Evolutionary conservation across 2,797 vertebrate genomes (phyloP).

Genomic region (Echiichthys vipera): DNA sequence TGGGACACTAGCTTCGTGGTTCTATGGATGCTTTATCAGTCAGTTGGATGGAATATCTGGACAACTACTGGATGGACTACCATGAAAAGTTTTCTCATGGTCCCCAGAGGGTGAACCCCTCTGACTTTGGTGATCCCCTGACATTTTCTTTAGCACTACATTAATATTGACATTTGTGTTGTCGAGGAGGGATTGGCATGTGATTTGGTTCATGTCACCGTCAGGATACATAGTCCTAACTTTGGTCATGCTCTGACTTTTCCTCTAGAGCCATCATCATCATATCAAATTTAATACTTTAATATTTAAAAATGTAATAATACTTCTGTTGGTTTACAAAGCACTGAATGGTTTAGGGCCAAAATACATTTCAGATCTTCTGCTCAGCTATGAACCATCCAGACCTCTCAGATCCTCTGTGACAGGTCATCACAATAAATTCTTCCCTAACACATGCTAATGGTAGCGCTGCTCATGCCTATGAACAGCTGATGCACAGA

Average conservation of each 20-base stretch:
- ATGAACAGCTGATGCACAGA: not conserved
- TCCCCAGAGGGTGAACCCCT: not conserved
- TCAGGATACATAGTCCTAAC: not conserved
- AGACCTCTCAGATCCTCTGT: no score
- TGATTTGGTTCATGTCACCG: not conserved
- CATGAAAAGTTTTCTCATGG: not conserved
- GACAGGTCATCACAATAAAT: no score
- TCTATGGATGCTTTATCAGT: not conserved
- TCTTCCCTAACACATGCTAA: no score
- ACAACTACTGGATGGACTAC: not conserved
- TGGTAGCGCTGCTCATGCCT: no score
- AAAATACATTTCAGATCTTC: no score
- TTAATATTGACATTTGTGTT: not conserved
- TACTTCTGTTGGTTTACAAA: not conserved
- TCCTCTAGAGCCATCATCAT: not conserved
- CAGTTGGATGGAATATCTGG: not conserved
- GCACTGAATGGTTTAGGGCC: not conserved
- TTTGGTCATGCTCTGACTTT: not conserved
- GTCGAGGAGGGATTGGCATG: not conserved
- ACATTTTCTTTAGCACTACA: not conserved
- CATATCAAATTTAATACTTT: no score
- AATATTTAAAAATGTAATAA: not conserved
- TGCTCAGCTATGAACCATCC: no score
- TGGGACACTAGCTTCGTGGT: not conserved
- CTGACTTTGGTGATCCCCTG: no score